These are phyloP conservation scores for Ceriagrion tenellum DNA, from an alignment of 2,888 invertebrate genomes.

Conservation along the genomic window DNA sequence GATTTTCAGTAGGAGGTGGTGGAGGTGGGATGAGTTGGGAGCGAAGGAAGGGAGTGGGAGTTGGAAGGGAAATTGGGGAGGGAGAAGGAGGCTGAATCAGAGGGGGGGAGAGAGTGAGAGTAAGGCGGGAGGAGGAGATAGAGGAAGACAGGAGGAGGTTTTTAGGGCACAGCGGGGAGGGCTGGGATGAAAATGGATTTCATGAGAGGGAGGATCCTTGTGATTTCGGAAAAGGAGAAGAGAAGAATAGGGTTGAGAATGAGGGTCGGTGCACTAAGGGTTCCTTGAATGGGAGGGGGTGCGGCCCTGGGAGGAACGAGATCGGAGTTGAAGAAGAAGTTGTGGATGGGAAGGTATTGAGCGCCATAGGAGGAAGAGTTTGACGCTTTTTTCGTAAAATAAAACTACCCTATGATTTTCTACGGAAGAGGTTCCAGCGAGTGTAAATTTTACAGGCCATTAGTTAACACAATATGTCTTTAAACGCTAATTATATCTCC, in stretches of 20 bases:
- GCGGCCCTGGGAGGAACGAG: background rate
- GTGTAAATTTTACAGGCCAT: too few relatives aligned
- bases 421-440: background rate
- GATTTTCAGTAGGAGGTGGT: background rate
- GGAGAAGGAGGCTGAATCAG: background rate
- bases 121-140: background rate
- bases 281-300: background rate
- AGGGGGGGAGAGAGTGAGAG: background rate
- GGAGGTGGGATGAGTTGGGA: background rate
- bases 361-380: too few relatives aligned
- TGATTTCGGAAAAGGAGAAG: background rate
- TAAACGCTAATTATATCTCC: too few relatives aligned
- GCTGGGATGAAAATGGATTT: conserved; percentile 14
- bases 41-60: background rate
- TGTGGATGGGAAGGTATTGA: too few relatives aligned
- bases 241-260: background rate
- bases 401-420: background rate
- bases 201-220: background rate
- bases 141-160: background rate
- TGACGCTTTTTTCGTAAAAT: too few relatives aligned
- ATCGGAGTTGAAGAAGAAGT: background rate
- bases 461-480: too few relatives aligned
- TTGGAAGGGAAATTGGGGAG: background rate
- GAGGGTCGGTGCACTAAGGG: background rate
- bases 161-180: too few relatives aligned